Percentiles rank a stretch among this genome's conserved stretches.
phyloP scores from a whole-genome alignment of 2,888 invertebrate species.

The Drosophila eohydei region DNA sequence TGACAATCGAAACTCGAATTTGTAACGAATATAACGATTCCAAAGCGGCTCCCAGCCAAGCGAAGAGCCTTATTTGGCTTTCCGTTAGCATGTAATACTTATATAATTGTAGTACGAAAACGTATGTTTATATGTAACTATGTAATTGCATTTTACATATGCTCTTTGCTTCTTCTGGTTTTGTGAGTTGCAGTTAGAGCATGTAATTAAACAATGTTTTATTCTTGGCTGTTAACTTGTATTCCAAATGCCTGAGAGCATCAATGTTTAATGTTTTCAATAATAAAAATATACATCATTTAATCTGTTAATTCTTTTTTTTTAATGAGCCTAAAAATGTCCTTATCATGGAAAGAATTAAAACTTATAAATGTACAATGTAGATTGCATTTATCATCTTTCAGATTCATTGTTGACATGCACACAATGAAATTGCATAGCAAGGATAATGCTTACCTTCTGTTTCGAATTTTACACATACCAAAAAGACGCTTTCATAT shows the following conservation, averaged over 20 bases:
- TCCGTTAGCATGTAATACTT: constrained; percentile 57
- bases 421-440: too few relatives aligned
- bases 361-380: background rate
- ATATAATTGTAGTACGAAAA: constrained; percentile 58
- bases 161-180: constrained; percentile 13
- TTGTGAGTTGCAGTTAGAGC: constrained; percentile 13
- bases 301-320: background rate
- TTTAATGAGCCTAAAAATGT: background rate
- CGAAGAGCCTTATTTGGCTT: constrained; percentile 69
- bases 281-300: constrained; percentile 19
- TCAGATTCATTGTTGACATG: background rate
- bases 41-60: constrained; percentile 75
- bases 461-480: background rate
- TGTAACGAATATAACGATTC: constrained; percentile 64
- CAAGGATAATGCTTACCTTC: background rate
- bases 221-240: constrained; percentile 11
- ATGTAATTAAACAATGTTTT: constrained; percentile 24
- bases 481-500: background rate
- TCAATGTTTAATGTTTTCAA: constrained; percentile 16
- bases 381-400: background rate
- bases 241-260: constrained; percentile 20
- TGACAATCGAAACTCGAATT: constrained; percentile 48
- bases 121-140: constrained; percentile 59
- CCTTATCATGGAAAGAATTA: background rate
- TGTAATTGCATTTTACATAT: constrained; percentile 41